These are phyloP conservation scores for Xiphophorus couchianus DNA, from an alignment of 2,113 vertebrate species.

Conservation along the genomic window DNA sequence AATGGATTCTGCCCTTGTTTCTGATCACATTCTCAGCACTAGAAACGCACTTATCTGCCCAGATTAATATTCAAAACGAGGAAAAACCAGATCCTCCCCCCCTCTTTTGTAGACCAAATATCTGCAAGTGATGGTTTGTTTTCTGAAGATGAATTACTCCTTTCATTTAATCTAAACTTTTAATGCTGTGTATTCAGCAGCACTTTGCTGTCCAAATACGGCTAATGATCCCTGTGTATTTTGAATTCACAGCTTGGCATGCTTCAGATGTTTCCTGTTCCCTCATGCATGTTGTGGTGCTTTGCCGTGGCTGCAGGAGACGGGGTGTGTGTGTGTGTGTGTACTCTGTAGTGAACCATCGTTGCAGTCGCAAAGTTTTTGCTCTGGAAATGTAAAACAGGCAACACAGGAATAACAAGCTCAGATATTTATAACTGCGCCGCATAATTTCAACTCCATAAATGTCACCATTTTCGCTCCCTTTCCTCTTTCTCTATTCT, in stretches of 20 bases:
- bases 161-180: conserved; percentile 20
- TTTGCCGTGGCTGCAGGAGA: conserved; percentile 34
- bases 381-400: conserved; percentile 58
- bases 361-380: conserved; percentile 38
- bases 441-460: conserved; percentile 59
- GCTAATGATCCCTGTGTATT: conserved; percentile 23
- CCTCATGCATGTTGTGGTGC: conserved; percentile 28
- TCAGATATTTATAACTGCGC: conserved; percentile 71
- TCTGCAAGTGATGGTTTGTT: background rate
- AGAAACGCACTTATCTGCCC: conserved; percentile 32
- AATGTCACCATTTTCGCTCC: conserved; percentile 54
- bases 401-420: conserved; percentile 61
- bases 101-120: background rate
- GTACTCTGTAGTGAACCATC: conserved; percentile 30
- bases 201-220: conserved; percentile 13
- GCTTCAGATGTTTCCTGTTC: conserved; percentile 21
- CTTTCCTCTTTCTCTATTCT: conserved; percentile 19
- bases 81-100: conserved; percentile 9
- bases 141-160: background rate
- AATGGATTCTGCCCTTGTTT: conserved; percentile 43
- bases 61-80: conserved; percentile 23
- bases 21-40: conserved; percentile 41
- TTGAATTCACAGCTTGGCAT: conserved; percentile 28
- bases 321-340: background rate
- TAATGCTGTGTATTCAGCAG: conserved; percentile 33